Evolutionary conservation across 2,888 invertebrate species (phyloP).

Genomic region (Dysmachus trigonus): DNA sequence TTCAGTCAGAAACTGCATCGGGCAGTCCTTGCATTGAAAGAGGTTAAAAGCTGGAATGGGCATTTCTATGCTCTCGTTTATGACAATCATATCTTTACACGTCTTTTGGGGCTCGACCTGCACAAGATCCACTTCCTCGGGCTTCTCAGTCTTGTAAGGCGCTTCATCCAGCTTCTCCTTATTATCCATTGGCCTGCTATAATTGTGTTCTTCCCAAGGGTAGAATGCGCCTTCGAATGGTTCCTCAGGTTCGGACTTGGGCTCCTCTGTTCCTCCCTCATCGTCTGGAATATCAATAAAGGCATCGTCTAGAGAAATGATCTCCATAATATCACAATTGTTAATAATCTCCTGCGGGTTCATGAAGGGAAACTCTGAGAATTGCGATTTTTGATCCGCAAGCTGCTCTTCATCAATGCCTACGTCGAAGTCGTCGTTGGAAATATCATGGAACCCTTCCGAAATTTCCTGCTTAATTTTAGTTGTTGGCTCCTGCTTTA

Average conservation of each 20-base stretch:
- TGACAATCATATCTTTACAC: conserved; percentile 57
- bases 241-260: not conserved
- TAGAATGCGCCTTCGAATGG: not conserved
- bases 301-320: conserved; percentile 62
- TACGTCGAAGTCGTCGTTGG: not conserved
- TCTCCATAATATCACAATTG: conserved; percentile 64
- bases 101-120: not conserved
- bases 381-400: conserved; percentile 58
- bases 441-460: conserved; percentile 55
- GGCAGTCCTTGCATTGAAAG: conserved; percentile 40
- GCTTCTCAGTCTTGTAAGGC: conserved; percentile 42
- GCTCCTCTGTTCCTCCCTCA: conserved; percentile 49
- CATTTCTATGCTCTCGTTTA: conserved; percentile 62
- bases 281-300: conserved; percentile 63
- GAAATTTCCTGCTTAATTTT: conserved; percentile 62
- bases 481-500: conserved; percentile 62
- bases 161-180: not conserved
- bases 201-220: conserved; percentile 42
- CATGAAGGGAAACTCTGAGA: conserved; percentile 60
- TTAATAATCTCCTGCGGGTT: conserved; percentile 62
- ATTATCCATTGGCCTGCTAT: conserved; percentile 11
- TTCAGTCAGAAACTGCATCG: conserved; percentile 38
- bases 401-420: conserved; percentile 30
- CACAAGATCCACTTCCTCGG: conserved; percentile 28
- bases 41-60: conserved; percentile 55